phyloP scores from a whole-genome alignment of 2,797 vertebrate genomes.

The Microcaecilia unicolor region DNA sequence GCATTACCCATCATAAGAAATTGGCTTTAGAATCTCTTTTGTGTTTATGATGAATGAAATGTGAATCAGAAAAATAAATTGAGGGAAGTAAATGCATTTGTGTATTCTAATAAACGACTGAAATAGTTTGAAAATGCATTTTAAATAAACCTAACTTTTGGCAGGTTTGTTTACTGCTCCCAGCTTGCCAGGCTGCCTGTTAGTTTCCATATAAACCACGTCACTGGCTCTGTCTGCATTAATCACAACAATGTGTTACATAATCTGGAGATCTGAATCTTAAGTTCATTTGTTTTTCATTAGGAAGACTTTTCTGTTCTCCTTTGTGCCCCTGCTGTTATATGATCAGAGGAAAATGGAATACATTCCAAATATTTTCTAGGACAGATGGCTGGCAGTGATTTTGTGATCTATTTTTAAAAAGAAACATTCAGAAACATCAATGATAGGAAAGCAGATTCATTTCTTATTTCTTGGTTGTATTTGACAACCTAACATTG shows the following conservation, averaged over 20 bases:
- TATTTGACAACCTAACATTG: too few species aligned
- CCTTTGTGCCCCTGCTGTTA: conserved; percentile 36
- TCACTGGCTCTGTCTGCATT: conserved; percentile 31
- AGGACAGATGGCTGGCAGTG: conserved; percentile 39
- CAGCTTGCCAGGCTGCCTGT: neutral
- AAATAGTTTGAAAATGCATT: too few species aligned
- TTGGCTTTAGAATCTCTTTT: too few species aligned
- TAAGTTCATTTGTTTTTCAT: conserved; percentile 44
- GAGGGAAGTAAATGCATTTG: too few species aligned
- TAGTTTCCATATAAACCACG: neutral
- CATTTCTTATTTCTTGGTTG: too few species aligned
- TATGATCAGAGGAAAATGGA: conserved; percentile 41
- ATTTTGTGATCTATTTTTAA: conserved; percentile 37
- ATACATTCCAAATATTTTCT: conserved; percentile 45
- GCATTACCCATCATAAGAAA: too few species aligned
- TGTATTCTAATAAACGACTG: too few species aligned
- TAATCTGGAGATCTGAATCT: conserved; percentile 36
- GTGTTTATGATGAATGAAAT: too few species aligned
- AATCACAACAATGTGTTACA: conserved; percentile 41
- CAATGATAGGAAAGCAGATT: too few species aligned
- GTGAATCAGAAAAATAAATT: too few species aligned
- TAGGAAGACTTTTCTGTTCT: conserved; percentile 45
- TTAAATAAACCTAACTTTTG: too few species aligned
- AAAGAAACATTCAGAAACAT: too few species aligned
- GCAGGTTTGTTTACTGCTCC: neutral